Evolutionary conservation across 2,113 vertebrate genomes (phyloP).

Genomic region (Campylorhamphus procurvoides): DNA sequence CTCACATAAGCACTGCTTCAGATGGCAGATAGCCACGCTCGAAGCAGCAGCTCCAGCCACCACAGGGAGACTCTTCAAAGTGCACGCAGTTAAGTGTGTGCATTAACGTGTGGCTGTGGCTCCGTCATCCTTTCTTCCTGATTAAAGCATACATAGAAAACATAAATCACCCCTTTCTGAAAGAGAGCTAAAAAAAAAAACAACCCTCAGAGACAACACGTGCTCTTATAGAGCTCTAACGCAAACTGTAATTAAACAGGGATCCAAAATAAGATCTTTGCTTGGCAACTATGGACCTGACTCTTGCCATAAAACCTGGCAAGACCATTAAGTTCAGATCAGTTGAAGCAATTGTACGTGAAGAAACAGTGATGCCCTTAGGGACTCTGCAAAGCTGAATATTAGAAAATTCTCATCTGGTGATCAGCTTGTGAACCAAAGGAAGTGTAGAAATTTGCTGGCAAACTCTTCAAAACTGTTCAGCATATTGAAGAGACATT

Average conservation of each 20-base stretch:
- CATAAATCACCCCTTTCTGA: background rate
- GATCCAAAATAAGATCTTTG: conserved; percentile 10
- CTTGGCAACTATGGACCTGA: background rate
- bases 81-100: background rate
- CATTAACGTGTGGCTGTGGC: background rate
- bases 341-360: background rate
- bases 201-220: background rate
- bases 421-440: conserved; percentile 51
- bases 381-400: conserved; percentile 13
- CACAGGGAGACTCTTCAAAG: background rate
- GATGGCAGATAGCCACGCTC: background rate
- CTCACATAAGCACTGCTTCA: background rate
- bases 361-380: conserved; percentile 15
- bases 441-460: conserved; percentile 60
- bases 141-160: background rate
- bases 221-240: background rate
- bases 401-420: conserved; percentile 58
- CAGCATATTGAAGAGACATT: conserved; percentile 33
- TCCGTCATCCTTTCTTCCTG: background rate
- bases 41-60: background rate
- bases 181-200: background rate
- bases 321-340: conserved; percentile 12
- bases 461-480: conserved; percentile 60
- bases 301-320: conserved; percentile 29
- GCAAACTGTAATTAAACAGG: conserved; percentile 18